Conservation (phyloP, 2,888 invertebrate genomes). For the Chrysolina americana region DNA sequence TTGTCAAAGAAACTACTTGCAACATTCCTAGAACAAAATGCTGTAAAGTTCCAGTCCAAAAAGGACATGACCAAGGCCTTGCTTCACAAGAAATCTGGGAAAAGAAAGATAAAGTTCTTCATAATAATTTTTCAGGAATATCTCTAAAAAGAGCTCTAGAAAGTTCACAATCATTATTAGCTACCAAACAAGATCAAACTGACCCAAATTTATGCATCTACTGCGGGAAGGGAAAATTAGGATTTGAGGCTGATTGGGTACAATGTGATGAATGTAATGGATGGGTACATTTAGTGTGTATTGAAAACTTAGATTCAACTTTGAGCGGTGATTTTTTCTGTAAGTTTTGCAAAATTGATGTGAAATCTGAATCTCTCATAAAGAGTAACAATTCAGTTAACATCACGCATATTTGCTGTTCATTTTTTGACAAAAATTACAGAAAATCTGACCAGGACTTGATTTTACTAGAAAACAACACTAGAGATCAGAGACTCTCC, state of each 20-base stretch:
- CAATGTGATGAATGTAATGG: constrained; percentile 35
- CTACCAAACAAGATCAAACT: background rate
- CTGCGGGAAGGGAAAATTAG: constrained; percentile 27
- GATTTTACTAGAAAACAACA: background rate
- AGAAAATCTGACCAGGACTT: background rate
- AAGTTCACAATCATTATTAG: background rate
- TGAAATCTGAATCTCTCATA: background rate
- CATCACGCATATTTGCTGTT: background rate
- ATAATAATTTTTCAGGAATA: constrained; percentile 23
- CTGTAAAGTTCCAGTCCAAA: background rate
- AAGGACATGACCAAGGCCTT: constrained; percentile 6
- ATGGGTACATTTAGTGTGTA: constrained; percentile 37
- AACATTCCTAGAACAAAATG: constrained; percentile 18
- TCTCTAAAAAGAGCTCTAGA: constrained; percentile 17
- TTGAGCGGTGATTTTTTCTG: constrained; percentile 25
- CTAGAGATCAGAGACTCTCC: constrained; percentile 16
- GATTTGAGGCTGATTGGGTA: constrained; percentile 33
- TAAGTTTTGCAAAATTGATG: constrained; percentile 20
- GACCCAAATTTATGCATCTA: constrained; percentile 29
- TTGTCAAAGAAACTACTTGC: constrained; percentile 7
- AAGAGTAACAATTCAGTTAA: background rate
- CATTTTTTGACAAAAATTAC: constrained; percentile 14
- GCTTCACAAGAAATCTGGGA: constrained; percentile 30
- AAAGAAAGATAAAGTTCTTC: background rate
- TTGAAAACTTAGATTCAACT: constrained; percentile 11